Evolutionary conservation across 2,113 vertebrate species (phyloP).

Genomic region (Ascaphus truei): DNA sequence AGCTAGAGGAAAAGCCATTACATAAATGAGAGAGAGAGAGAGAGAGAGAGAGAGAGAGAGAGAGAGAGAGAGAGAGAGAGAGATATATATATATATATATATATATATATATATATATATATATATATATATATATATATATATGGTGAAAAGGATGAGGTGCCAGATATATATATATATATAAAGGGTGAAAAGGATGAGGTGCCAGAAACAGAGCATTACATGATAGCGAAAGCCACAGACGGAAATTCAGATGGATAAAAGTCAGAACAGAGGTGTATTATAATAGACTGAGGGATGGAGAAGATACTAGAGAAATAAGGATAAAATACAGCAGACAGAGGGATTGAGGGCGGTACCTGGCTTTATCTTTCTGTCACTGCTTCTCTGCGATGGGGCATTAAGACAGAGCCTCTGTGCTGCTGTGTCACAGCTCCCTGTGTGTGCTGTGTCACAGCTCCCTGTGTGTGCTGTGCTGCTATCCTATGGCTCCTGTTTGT

Average conservation of each 20-base stretch:
- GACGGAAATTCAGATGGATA: too few species aligned
- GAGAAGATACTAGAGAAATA: background rate
- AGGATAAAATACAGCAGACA: background rate
- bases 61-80: background rate
- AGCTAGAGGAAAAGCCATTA: too few species aligned
- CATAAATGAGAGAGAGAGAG: background rate
- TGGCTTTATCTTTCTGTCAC: constrained; percentile 14
- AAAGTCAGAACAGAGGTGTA: too few species aligned
- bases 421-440: constrained; percentile 21
- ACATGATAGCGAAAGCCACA: too few species aligned
- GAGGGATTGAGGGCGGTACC: constrained; percentile 11
- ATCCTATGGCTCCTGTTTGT: constrained; percentile 10
- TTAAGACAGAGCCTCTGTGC: too few species aligned
- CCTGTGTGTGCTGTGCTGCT: constrained; percentile 7
- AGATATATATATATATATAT: too few species aligned
- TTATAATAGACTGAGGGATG: background rate
- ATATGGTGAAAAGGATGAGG: too few species aligned
- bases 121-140: too few species aligned
- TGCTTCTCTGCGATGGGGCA: background rate
- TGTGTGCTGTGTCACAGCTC: constrained; percentile 14
- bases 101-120: too few species aligned
- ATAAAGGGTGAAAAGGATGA: too few species aligned
- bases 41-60: background rate
- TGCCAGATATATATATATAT: too few species aligned
- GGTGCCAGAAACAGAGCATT: too few species aligned